Conservation (phyloP, 1,140 invertebrate species). For the Dreissena rostriformis region DNA sequence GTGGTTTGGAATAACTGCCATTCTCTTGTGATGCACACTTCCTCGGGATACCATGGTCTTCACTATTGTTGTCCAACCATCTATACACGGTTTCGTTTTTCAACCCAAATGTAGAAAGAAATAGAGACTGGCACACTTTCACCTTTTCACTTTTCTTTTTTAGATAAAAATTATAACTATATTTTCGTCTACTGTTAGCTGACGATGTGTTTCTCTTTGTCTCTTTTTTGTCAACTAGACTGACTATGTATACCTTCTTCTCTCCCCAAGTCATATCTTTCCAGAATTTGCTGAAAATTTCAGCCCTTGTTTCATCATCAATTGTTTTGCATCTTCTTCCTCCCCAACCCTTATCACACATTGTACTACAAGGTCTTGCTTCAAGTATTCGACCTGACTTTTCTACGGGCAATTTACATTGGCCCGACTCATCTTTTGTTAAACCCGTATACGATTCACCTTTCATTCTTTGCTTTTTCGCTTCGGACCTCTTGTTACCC, state of each 20-base stretch:
- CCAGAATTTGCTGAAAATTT: constrained; percentile 18
- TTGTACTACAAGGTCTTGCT: not conserved
- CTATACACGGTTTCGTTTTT: constrained; percentile 39
- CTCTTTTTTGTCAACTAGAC: not conserved
- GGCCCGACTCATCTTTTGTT: not conserved
- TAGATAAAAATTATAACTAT: constrained; percentile 14
- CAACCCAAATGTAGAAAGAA: constrained; percentile 15
- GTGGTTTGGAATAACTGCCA: not conserved
- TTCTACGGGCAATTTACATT: not conserved
- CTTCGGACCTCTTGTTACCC: not conserved
- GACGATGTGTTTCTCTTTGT: not conserved
- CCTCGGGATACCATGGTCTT: constrained; percentile 6
- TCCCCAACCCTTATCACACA: not conserved
- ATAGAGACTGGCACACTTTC: constrained; percentile 20
- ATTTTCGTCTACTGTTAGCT: not conserved
- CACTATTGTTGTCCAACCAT: not conserved
- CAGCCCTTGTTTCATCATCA: not conserved
- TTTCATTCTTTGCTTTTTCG: constrained; percentile 7
- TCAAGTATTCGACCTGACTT: not conserved
- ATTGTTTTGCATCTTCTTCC: constrained; percentile 7
- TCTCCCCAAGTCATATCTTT: constrained; percentile 8
- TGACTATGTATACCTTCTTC: not conserved
- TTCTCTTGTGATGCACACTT: not conserved
- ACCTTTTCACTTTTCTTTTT: not conserved
- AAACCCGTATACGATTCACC: constrained; percentile 1